Evolutionary conservation across 2,113 vertebrate genomes (phyloP), one percentile per base, ranked within the genome.

Genomic region (Ictalurus furcatus): DNA sequence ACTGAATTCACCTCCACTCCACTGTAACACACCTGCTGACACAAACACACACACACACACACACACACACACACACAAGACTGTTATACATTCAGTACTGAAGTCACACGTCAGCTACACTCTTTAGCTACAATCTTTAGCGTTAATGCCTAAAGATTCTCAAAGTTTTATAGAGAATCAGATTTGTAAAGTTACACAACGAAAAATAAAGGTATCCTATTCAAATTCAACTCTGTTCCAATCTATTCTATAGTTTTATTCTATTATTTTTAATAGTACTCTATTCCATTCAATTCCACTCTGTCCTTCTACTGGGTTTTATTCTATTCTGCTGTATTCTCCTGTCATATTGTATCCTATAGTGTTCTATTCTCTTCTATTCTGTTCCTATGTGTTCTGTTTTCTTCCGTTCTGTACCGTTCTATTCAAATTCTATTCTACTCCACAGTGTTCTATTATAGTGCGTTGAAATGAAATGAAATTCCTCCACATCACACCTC

Each of bases 1-100:
- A 91, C 90, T 67, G 89, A 94, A 73, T 86, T 93, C 87, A 91
- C 94, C 87, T 94, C 92, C 93, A 92, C 94, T 9, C 73, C 92
- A 23, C 6, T 37, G 54, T 86, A 17, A 1, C 90, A 94, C 90
- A 94, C 92, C 96, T 97, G 89, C 8, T 76, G 79, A n/a, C 1
- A 87, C 4, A 28, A 87, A 87, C 86, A 90, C 87, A 52, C 48
- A 48, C 34, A 88, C 30, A 1, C 90, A 86, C 3, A n/a, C 87
- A 80, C 78, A 80, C 76, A 79, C 76, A 56, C 44, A 48, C 44
- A 0, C 44, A 48, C 44, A 48, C 44, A 48, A 6, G 44, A 48
- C 6, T 48, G 44, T 6, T 48, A 48, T 48, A 48, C 44, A 48
- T 5, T 48, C 44, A 48, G 44, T 48, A 48, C 44, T 48, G 44